Conservation (phyloP, 2,797 vertebrate species). For the Lithobates pipiens region DNA sequence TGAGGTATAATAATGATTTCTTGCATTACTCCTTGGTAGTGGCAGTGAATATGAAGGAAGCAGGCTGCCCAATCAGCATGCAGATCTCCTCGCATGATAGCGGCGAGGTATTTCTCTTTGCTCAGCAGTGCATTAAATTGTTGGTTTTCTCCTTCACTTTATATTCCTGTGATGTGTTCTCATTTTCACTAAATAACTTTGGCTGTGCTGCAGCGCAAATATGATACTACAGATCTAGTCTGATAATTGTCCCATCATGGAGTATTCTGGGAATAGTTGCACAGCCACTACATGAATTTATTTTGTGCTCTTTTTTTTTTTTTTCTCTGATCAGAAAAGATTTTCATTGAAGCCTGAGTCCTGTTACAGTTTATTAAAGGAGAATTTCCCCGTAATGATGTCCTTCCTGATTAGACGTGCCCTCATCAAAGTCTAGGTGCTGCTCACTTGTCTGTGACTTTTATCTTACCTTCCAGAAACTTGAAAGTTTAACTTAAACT, state of each 20-base stretch:
- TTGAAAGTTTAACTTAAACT: not conserved
- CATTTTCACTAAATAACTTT: conserved; percentile 29
- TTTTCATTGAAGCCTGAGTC: not conserved
- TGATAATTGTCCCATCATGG: conserved; percentile 4
- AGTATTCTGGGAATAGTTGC: not conserved
- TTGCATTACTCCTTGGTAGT: conserved; percentile 11
- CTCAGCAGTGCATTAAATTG: conserved; percentile 52
- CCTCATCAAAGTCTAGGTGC: not conserved
- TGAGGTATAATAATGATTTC: conserved; percentile 33
- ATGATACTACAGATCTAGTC: not conserved
- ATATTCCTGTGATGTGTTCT: conserved; percentile 53
- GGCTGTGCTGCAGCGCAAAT: not conserved
- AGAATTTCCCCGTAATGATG: not conserved
- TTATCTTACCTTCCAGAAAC: not conserved
- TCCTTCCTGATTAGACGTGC: not conserved
- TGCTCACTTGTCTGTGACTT: not conserved
- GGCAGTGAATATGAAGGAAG: conserved; percentile 16
- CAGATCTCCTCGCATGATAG: conserved; percentile 17
- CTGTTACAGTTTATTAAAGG: not conserved
- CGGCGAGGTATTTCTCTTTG: conserved; percentile 38
- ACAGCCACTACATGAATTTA: not conserved
- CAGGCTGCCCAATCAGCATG: conserved; percentile 21
- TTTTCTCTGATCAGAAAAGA: not conserved
- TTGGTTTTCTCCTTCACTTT: conserved; percentile 41
- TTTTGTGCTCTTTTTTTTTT: not conserved